A percentile compares a stretch with the other conserved stretches of the same genome.
These are phyloP conservation scores for Alauda arvensis DNA, from an alignment of 2,797 vertebrate species.

Conservation along the genomic window DNA sequence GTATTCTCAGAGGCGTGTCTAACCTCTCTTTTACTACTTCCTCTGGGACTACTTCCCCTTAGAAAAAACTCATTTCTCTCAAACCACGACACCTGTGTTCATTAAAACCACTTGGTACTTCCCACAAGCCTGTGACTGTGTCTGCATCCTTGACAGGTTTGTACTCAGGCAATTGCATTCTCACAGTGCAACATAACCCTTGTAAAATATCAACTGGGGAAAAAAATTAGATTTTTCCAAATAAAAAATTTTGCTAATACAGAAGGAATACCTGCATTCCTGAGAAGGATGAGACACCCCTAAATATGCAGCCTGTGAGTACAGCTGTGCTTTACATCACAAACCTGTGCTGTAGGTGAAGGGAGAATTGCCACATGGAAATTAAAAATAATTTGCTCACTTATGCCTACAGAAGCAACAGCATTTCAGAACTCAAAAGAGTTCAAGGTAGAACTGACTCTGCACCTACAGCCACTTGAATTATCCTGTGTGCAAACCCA, in stretches of 20 bases:
- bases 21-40: no score
- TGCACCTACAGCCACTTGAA: neutral
- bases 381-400: neutral
- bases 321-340: neutral
- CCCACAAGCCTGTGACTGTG: neutral
- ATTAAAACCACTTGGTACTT: neutral
- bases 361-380: neutral
- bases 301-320: neutral
- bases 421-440: neutral
- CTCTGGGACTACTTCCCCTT: no score
- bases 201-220: neutral
- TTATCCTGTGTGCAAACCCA: neutral
- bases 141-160: neutral
- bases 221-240: neutral
- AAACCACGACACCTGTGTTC: no score
- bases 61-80: no score
- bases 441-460: neutral
- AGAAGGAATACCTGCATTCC: neutral
- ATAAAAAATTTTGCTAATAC: neutral
- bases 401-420: neutral
- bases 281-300: neutral
- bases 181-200: neutral
- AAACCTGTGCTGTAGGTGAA: neutral
- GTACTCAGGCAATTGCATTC: neutral
- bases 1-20: no score